Base-by-base conservation (phyloP, 2,888 invertebrate genomes). In the Trissolcus brochymenae region DNA sequence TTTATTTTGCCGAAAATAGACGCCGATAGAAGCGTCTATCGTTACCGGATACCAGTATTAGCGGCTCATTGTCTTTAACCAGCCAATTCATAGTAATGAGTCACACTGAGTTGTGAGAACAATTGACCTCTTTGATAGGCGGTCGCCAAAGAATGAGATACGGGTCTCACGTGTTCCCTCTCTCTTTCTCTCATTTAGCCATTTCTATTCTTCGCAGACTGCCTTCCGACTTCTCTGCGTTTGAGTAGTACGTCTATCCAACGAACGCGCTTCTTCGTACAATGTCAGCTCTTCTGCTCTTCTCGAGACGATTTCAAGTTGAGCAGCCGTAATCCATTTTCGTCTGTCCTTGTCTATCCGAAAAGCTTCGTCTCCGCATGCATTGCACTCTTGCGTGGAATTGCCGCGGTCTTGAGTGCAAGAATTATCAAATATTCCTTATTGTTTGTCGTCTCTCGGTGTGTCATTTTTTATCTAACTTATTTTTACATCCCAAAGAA, bases 51-150 rank as follows among this genome's bases (percentile, higher is more conserved):
- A 85, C 87, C 84, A 84, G 85, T 83, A 87, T 87, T 87, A 87
- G 84, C 82, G 68, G 77, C 82, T 83, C 83, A 87, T 88, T 88
- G 87, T 88, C 86, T 87, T 84, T 82, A 83, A 82, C 82, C 85
- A 86, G 84, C 86, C 87, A 86, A 87, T 87, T 84, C 84, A 86
- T 87, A 87, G 87, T 87, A 88, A 88, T 86, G 87, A 87, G 87
- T 85, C 85, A 86, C 84, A 86, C 83, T 84, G 84, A 84, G 84
- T 85, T 84, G 84, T 84, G 82, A 86, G 88, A 87, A 87, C 87
- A 87, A 88, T 88, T 85, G 87, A 82, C 81, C 80, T 64, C 35
- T 50, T 56, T 35, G 71, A 81, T 73, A 77, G 76, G 55, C 66
- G 49, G 51, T 74, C 76, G 59, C 64, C 41, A 56, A 40, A 65